Conservation (phyloP, 2,797 vertebrate species). For the Eulemur rubriventer region DNA sequence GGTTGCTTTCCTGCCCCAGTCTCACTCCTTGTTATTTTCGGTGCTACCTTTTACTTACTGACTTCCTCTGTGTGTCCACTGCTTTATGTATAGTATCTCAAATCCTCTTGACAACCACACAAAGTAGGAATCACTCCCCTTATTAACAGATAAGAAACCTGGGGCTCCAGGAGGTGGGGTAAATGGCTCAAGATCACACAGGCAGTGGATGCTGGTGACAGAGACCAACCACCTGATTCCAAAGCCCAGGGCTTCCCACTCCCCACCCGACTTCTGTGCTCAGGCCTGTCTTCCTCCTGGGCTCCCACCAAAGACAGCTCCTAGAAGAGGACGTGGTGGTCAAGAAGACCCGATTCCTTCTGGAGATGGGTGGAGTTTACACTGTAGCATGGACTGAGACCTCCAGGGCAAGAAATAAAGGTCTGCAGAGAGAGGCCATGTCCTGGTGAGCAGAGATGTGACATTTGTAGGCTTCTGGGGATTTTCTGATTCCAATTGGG, state of each 20-base stretch:
- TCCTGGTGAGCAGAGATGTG: background rate
- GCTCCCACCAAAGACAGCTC: background rate
- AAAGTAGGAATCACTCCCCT: background rate
- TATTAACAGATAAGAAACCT: background rate
- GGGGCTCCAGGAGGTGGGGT: background rate
- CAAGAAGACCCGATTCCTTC: background rate
- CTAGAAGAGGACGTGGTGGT: background rate
- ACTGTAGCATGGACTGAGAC: background rate
- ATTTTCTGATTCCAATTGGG: background rate
- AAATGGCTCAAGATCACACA: background rate
- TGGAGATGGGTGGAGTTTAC: background rate
- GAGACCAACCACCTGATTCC: too few species aligned
- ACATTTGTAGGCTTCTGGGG: background rate
- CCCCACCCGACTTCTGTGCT: background rate
- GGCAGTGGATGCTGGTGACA: background rate
- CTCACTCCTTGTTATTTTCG: background rate
- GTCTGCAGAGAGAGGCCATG: too few species aligned
- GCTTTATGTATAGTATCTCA: background rate
- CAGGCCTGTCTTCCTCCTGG: background rate
- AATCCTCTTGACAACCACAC: background rate
- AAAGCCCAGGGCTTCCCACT: background rate
- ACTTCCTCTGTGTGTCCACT: background rate
- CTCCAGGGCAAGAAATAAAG: background rate
- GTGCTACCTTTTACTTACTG: too few species aligned
- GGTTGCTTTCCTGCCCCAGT: background rate